Evolutionary conservation across 2,113 vertebrate genomes (phyloP).

Genomic region (Poeciliopsis prolifica): DNA sequence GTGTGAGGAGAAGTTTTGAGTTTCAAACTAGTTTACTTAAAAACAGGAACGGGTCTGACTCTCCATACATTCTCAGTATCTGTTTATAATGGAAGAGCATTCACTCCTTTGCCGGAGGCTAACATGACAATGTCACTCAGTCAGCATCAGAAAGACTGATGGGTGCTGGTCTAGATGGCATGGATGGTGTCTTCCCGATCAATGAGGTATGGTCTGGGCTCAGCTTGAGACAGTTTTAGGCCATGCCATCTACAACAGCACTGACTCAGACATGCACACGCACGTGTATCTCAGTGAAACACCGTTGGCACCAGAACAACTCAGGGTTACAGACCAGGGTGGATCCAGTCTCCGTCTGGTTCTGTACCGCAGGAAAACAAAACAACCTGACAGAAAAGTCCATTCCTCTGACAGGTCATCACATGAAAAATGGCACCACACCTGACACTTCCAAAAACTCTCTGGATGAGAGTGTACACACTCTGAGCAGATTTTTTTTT

Average conservation of each 20-base stretch:
- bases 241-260: constrained; percentile 29
- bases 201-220: constrained; percentile 11
- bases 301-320: constrained; percentile 16
- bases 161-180: constrained; percentile 22
- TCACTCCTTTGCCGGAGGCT: too few relatives aligned
- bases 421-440: constrained; percentile 31
- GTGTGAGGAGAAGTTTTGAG: background rate
- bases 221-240: constrained; percentile 41
- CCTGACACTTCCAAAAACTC: constrained; percentile 2
- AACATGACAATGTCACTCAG: background rate
- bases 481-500: background rate
- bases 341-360: background rate
- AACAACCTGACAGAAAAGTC: constrained; percentile 7
- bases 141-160: background rate
- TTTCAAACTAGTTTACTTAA: background rate
- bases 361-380: constrained; percentile 12
- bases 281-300: constrained; percentile 35
- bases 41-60: background rate
- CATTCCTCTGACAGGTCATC: constrained; percentile 18
- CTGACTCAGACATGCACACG: background rate
- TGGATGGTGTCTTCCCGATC: background rate
- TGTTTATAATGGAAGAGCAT: too few relatives aligned
- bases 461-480: background rate
- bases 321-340: background rate
- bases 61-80: background rate